Conservation (phyloP, 1,140 invertebrate species). For the Platyscapa corneri region DNA sequence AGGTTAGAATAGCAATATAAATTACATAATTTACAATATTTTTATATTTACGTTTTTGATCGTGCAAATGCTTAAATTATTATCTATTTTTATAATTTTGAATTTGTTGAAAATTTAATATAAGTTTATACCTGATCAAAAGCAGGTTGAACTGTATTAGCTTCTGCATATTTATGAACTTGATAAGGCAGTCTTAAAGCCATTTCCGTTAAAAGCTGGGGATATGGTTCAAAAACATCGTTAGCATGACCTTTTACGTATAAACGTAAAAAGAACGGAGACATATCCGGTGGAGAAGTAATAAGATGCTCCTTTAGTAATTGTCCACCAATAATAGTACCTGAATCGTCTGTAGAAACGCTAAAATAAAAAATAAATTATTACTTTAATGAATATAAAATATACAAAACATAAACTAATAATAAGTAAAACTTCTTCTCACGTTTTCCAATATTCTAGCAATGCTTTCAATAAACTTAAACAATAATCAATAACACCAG, state of each 20-base stretch:
- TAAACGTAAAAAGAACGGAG: constrained; percentile 94
- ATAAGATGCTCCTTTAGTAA: constrained; percentile 88
- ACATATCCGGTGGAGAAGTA: constrained; percentile 92
- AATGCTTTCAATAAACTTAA: constrained; percentile 86
- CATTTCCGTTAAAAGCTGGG: constrained; percentile 95
- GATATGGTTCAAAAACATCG: constrained; percentile 96
- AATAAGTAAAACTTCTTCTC: constrained; percentile 55
- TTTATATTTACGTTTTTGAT: background rate
- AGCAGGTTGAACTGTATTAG: constrained; percentile 72
- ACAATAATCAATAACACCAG: constrained; percentile 88
- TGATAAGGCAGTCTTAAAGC: constrained; percentile 95
- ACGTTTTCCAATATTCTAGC: constrained; percentile 88
- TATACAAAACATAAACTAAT: background rate
- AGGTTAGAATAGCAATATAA: too few relatives aligned
- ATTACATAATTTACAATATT: background rate
- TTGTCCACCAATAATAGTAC: constrained; percentile 74
- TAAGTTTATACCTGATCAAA: constrained; percentile 74
- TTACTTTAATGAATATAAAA: background rate
- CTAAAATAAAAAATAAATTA: constrained; percentile 56
- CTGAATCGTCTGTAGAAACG: constrained; percentile 73
- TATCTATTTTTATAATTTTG: background rate
- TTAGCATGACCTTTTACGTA: constrained; percentile 93
- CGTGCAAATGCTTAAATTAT: background rate
- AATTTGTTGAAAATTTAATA: background rate
- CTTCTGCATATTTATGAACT: constrained; percentile 85